These are phyloP conservation scores for Cyprinodon tularosa DNA, from an alignment of 2,113 vertebrate species.

Conservation along the genomic window DNA sequence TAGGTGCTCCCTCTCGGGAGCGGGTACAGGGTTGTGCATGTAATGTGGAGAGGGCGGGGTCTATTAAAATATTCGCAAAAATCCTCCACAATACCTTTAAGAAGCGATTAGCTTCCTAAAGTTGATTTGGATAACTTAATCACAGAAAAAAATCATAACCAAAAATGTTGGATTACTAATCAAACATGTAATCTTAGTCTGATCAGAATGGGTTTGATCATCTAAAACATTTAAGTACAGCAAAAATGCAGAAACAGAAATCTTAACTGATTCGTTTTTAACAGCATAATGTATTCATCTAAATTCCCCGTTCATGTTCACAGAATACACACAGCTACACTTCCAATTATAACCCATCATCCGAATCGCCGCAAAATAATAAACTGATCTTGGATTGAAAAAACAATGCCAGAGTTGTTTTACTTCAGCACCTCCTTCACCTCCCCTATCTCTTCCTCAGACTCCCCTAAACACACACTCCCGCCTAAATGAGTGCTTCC, in stretches of 20 bases:
- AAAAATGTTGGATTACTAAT: neutral
- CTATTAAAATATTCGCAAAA: no score
- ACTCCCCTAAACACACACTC: constrained; percentile 22
- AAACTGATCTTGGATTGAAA: constrained; percentile 33
- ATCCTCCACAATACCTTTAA: no score
- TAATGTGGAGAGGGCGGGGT: no score
- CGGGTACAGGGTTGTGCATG: no score
- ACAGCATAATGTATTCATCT: neutral
- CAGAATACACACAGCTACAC: neutral
- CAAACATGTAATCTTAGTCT: neutral
- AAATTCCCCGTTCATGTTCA: neutral
- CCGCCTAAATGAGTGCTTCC: constrained; percentile 59
- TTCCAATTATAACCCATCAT: constrained; percentile 10
- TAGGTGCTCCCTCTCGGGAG: no score
- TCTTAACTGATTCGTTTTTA: neutral
- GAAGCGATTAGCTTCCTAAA: no score
- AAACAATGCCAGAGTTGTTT: constrained; percentile 44
- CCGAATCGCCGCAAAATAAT: constrained; percentile 33
- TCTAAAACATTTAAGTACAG: neutral
- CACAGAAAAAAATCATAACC: neutral
- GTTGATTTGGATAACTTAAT: neutral
- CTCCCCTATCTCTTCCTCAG: constrained; percentile 31
- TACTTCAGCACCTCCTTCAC: constrained; percentile 28
- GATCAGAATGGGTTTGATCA: neutral
- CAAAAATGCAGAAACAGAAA: neutral